These are phyloP conservation scores for Microcebus lehilahytsara DNA, from an alignment of 2,113 vertebrate species.

Conservation along the genomic window DNA sequence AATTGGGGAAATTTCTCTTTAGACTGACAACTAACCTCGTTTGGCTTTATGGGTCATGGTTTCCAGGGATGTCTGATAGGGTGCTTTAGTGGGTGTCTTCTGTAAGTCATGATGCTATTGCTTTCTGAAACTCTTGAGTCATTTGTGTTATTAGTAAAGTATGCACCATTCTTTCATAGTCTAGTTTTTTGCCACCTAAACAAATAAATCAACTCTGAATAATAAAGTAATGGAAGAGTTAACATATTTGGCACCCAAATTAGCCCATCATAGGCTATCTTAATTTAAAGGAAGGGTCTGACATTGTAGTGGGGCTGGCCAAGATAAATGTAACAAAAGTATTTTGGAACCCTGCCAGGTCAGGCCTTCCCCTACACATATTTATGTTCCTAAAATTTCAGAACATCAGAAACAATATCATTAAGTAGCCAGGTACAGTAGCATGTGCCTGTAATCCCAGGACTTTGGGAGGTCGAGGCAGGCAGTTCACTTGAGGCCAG, in stretches of 20 bases:
- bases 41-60: neutral
- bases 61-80: neutral
- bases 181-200: neutral
- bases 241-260: neutral
- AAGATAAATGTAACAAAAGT: neutral
- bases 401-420: conserved; percentile 10
- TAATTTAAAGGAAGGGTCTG: neutral
- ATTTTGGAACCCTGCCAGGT: neutral
- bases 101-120: neutral
- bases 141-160: neutral
- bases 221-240: conserved; percentile 7
- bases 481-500: no score
- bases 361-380: neutral
- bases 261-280: neutral
- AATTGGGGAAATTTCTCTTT: neutral
- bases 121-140: neutral
- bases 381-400: conserved; percentile 6
- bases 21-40: neutral
- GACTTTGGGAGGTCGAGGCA: no score
- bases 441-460: no score
- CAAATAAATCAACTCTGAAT: neutral
- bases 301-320: neutral
- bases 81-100: neutral
- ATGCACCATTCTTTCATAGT: neutral
- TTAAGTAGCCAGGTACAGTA: neutral